Conservation (phyloP, 2,797 vertebrate genomes). For the Lutjanus campechanus region DNA sequence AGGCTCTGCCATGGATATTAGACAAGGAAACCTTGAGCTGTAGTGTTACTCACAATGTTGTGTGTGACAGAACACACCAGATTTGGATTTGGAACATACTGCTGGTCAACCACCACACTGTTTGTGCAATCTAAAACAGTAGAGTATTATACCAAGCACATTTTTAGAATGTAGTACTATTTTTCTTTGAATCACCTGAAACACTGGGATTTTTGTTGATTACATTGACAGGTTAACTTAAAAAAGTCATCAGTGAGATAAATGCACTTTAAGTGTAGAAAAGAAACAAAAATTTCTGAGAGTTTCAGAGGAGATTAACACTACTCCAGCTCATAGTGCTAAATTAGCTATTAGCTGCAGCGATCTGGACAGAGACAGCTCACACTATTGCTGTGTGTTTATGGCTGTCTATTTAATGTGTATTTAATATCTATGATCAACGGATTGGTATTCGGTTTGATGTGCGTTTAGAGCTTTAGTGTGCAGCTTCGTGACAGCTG, state of each 20-base stretch:
- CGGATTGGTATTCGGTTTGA: background rate
- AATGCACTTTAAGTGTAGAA: too few relatives aligned
- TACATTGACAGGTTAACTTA: too few relatives aligned
- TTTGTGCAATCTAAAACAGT: background rate
- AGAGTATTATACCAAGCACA: background rate
- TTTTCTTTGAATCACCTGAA: background rate
- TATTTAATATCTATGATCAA: background rate
- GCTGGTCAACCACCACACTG: background rate
- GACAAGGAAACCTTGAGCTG: slow-evolving; percentile 38
- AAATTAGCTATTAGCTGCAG: background rate
- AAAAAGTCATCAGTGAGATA: too few relatives aligned
- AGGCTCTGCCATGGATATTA: slow-evolving; percentile 41
- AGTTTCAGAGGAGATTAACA: too few relatives aligned
- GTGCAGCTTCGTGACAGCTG: background rate
- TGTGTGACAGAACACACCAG: slow-evolving; percentile 20
- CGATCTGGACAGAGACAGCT: background rate
- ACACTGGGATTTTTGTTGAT: background rate
- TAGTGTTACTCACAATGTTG: slow-evolving; percentile 4
- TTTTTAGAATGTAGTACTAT: background rate
- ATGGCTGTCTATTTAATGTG: background rate
- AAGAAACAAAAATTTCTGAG: too few relatives aligned
- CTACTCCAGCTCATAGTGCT: background rate
- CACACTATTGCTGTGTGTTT: background rate
- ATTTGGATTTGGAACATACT: background rate
- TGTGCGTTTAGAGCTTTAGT: background rate